These are phyloP conservation scores for Patagioenas fasciata DNA, from an alignment of 2,113 vertebrate species.

Conservation along the genomic window DNA sequence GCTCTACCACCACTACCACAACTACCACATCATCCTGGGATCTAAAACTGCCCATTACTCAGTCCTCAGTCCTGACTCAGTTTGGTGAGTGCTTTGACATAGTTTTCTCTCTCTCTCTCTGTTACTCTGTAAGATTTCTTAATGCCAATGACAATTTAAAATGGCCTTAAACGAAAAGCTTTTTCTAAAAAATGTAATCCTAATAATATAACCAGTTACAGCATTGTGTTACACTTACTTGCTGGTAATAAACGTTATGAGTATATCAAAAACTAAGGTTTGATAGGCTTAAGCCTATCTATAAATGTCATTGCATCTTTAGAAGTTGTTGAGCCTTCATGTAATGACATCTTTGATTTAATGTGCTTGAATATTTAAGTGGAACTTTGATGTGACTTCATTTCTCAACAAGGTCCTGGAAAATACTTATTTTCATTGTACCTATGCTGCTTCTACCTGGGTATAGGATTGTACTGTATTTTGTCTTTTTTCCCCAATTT, in stretches of 20 bases:
- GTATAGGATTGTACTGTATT: neutral
- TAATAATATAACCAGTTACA: neutral
- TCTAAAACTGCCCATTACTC: conserved; percentile 76
- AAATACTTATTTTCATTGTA: neutral
- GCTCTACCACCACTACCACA: conserved; percentile 39
- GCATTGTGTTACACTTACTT: neutral
- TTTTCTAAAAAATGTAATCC: neutral
- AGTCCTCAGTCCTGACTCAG: conserved; percentile 77
- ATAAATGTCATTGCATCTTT: neutral
- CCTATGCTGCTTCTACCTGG: neutral
- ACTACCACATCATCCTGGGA: conserved; percentile 77
- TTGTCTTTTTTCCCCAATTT: neutral
- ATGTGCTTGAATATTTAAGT: neutral
- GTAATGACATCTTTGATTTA: neutral
- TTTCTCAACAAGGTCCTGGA: neutral
- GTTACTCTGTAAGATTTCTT: neutral
- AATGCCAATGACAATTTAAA: neutral
- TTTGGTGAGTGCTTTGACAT: conserved; percentile 85
- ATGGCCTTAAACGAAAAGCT: neutral
- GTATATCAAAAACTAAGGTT: neutral
- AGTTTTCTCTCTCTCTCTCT: neutral
- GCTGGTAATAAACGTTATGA: neutral
- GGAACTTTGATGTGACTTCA: neutral
- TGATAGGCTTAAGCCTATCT: neutral
- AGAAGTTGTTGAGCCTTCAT: neutral